Evolutionary conservation across 64 coral and sea anemone genomes (phyloP).

Genomic region (Stylophora pistillata): DNA sequence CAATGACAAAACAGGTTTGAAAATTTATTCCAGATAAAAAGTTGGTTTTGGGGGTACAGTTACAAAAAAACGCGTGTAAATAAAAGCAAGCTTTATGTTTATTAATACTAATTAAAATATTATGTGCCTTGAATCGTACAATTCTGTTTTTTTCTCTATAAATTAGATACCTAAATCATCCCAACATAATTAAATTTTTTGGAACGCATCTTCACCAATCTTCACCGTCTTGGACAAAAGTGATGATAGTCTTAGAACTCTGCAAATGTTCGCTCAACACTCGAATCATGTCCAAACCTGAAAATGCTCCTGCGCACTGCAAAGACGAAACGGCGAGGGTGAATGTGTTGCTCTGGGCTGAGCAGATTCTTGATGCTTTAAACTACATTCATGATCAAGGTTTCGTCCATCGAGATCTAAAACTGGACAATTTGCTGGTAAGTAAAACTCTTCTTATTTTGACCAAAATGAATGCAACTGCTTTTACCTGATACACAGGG

Average conservation of each 20-base stretch:
- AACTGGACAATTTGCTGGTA: constrained; percentile 61
- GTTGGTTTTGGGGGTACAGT: too few species aligned
- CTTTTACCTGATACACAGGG: too few species aligned
- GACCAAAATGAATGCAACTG: too few species aligned
- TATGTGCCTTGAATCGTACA: too few species aligned
- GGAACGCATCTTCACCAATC: not conserved
- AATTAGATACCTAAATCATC: not conserved
- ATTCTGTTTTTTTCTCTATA: not conserved
- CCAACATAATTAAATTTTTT: not conserved
- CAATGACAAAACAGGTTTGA: too few species aligned
- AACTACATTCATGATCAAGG: not conserved
- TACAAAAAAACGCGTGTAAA: too few species aligned
- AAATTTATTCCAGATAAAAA: too few species aligned
- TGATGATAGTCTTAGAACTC: not conserved
- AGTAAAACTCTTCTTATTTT: not conserved
- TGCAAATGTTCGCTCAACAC: not conserved
- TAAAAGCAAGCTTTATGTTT: too few species aligned
- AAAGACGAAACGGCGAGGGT: not conserved
- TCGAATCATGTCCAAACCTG: not conserved
- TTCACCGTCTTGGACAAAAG: not conserved
- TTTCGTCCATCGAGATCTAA: constrained; percentile 40
- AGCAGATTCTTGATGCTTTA: not conserved
- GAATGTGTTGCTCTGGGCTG: not conserved
- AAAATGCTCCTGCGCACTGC: not conserved
- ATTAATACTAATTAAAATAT: too few species aligned